Percentiles rank a stretch among this genome's conserved stretches.
Conservation (phyloP, 2,113 vertebrate species). For the Lepus europaeus region DNA sequence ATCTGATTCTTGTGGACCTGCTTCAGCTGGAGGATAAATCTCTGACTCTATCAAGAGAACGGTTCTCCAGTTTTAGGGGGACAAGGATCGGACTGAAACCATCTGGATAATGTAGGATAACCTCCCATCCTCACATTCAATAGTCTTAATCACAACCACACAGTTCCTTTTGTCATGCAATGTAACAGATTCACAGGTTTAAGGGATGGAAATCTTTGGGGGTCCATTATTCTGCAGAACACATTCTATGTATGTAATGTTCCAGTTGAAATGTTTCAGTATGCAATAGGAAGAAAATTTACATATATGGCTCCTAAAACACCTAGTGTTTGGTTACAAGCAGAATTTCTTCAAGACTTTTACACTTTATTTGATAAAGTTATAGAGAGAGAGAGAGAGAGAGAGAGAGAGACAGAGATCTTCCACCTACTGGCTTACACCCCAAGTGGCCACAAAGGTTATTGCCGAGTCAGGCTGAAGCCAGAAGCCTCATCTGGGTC, state of each 20-base stretch:
- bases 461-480: too few relatives aligned
- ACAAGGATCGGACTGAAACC: background rate
- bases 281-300: background rate
- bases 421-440: too few relatives aligned
- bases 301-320: background rate
- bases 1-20: background rate
- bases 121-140: background rate
- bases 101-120: constrained; percentile 22
- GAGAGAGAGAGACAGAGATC: too few relatives aligned
- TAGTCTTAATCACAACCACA: background rate
- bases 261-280: background rate
- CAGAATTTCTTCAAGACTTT: background rate
- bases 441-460: too few relatives aligned
- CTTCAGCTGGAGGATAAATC: background rate
- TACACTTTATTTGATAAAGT: too few relatives aligned
- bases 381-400: too few relatives aligned
- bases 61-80: background rate
- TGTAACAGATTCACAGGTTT: background rate
- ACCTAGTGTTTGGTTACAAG: background rate
- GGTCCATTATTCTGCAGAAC: background rate
- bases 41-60: background rate
- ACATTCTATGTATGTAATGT: background rate
- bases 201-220: background rate
- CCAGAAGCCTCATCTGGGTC: too few relatives aligned
- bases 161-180: background rate